Conservation (phyloP, 1,140 invertebrate species). For the Bombus waltoni region DNA sequence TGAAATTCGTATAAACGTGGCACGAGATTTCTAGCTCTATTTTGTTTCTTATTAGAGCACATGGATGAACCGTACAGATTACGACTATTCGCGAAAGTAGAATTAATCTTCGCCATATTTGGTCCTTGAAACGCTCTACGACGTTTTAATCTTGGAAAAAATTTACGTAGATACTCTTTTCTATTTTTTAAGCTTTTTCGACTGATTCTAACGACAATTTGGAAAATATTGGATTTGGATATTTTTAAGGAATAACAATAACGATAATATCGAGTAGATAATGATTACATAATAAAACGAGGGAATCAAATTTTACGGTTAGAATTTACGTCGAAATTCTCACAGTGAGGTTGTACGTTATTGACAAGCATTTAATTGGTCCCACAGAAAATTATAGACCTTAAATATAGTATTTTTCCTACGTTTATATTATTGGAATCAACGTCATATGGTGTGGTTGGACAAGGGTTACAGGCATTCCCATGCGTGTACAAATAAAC, state of each 20-base stretch:
- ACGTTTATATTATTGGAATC: constrained; percentile 56
- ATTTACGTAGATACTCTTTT: not conserved
- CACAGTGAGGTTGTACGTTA: constrained; percentile 58
- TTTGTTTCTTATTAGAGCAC: not conserved
- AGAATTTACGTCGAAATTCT: constrained; percentile 54
- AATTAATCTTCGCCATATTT: constrained; percentile 1
- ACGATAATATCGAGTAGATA: not conserved
- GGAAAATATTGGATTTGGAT: not conserved
- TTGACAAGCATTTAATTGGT: constrained; percentile 58
- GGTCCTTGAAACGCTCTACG: not conserved
- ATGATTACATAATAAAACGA: not conserved
- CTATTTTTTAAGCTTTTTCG: no score
- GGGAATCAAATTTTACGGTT: not conserved
- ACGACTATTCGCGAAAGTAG: not conserved
- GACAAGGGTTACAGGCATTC: constrained; percentile 6
- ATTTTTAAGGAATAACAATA: not conserved
- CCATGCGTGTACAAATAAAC: constrained; percentile 16
- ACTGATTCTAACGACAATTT: no score
- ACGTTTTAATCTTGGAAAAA: not conserved
- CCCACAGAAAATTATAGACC: constrained; percentile 72
- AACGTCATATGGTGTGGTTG: constrained; percentile 68
- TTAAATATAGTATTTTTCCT: constrained; percentile 63
- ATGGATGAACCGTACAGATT: constrained; percentile 8
- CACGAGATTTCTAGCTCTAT: constrained; percentile 10
- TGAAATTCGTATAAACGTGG: constrained; percentile 20